phyloP scores from a whole-genome alignment of 2,888 invertebrate species.

The Homarus gammarus region DNA sequence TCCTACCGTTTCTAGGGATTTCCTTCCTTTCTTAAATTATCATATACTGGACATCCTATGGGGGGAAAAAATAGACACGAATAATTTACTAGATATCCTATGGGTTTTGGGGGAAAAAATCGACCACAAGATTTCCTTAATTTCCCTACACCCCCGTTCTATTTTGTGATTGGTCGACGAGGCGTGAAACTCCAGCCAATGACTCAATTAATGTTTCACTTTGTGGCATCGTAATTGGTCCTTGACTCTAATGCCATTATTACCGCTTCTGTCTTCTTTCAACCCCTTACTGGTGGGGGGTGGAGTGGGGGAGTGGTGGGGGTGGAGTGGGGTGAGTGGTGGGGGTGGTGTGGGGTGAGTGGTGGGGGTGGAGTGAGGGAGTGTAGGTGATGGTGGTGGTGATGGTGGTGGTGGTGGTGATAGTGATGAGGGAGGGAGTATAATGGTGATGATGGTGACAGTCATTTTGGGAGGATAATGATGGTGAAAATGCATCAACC shows the following conservation, averaged over 20 bases:
- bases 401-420: neutral
- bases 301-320: no score
- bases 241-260: neutral
- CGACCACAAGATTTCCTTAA: neutral
- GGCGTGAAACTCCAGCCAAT: neutral
- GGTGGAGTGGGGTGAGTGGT: no score
- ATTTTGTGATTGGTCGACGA: neutral
- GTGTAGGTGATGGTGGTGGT: no score
- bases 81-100: no score
- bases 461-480: neutral
- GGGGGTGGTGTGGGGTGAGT: no score
- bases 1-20: no score
- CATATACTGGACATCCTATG: no score
- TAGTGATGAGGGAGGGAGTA: neutral
- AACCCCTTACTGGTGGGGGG: neutral
- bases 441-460: neutral
- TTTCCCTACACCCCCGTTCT: neutral
- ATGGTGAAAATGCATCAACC: neutral
- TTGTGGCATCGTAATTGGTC: slow-evolving; percentile 1
- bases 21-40: no score
- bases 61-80: no score
- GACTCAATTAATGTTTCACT: neutral
- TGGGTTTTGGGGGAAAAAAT: neutral
- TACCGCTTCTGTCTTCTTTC: neutral
- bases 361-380: no score